These are phyloP conservation scores for Aphidoletes aphidimyza DNA, from an alignment of 2,888 invertebrate species.

Conservation along the genomic window DNA sequence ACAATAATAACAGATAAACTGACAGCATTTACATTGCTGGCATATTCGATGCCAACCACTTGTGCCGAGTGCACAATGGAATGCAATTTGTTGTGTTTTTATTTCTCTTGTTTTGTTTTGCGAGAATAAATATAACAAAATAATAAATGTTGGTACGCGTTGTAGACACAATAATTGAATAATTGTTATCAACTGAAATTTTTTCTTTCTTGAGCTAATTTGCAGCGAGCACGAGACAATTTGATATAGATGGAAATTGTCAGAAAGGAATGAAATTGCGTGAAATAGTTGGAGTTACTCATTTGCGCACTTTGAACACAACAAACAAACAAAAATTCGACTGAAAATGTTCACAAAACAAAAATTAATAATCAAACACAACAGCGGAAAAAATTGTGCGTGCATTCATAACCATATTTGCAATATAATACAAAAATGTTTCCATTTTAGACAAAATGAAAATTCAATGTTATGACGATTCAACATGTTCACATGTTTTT, in stretches of 20 bases:
- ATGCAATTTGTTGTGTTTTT: background rate
- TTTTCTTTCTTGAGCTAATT: background rate
- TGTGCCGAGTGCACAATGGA: background rate
- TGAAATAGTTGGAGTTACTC: background rate
- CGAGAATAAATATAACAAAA: background rate
- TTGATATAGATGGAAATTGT: background rate
- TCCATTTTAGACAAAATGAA: too few relatives aligned
- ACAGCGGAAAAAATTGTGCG: constrained; percentile 29
- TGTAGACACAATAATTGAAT: constrained; percentile 26
- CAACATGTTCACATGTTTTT: background rate
- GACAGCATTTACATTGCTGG: background rate
- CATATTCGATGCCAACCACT: background rate
- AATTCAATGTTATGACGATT: background rate
- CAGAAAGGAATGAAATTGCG: background rate
- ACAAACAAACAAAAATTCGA: too few relatives aligned
- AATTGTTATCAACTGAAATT: constrained; percentile 8
- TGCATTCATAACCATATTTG: constrained; percentile 3
- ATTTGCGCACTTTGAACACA: background rate
- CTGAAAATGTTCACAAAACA: background rate
- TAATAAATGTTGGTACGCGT: background rate
- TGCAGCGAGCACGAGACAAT: background rate
- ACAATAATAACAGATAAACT: background rate
- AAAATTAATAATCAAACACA: background rate
- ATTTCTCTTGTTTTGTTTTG: too few relatives aligned
- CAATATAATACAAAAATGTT: background rate